These are phyloP conservation scores for Megalopta genalis DNA, from an alignment of 1,140 invertebrate genomes.

Conservation along the genomic window DNA sequence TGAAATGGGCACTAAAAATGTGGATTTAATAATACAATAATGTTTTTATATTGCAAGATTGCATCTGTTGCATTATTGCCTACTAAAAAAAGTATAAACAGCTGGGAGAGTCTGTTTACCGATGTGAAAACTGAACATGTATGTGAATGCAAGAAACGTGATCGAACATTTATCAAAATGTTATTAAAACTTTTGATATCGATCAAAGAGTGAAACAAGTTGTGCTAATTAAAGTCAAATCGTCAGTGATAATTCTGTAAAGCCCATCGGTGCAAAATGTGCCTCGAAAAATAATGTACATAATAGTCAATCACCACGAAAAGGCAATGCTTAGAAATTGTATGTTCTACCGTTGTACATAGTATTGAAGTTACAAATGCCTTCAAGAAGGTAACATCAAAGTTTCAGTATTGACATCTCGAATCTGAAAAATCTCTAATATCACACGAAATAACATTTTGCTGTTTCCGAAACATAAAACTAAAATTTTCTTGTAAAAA, in stretches of 20 bases:
- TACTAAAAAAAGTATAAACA: slow-evolving; percentile 38
- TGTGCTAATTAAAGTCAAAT: slow-evolving; percentile 39
- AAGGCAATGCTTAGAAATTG: slow-evolving; percentile 26
- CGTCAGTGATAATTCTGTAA: slow-evolving; percentile 46
- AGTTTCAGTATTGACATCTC: slow-evolving; percentile 57
- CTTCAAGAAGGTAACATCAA: slow-evolving; percentile 40
- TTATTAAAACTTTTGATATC: slow-evolving; percentile 3
- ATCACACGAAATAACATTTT: slow-evolving; percentile 16
- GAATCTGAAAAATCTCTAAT: not conserved
- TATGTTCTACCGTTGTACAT: slow-evolving; percentile 54
- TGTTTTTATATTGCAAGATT: slow-evolving; percentile 60
- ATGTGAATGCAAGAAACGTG: slow-evolving; percentile 10
- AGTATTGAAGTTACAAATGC: slow-evolving; percentile 39
- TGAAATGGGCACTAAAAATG: slow-evolving; percentile 64
- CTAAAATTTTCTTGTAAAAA: slow-evolving; percentile 42
- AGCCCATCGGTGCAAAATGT: slow-evolving; percentile 56
- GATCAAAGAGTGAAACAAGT: slow-evolving; percentile 18
- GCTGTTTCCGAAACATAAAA: not conserved
- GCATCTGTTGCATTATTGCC: slow-evolving; percentile 56
- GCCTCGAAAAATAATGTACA: slow-evolving; percentile 64
- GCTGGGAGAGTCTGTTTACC: slow-evolving; percentile 44
- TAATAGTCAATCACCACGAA: slow-evolving; percentile 54
- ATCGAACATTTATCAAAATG: slow-evolving; percentile 24
- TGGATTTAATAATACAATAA: slow-evolving; percentile 48
- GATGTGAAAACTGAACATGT: slow-evolving; percentile 42